Evolutionary conservation across 2,888 invertebrate species (phyloP).

Genomic region (Hypolimnas misippus): DNA sequence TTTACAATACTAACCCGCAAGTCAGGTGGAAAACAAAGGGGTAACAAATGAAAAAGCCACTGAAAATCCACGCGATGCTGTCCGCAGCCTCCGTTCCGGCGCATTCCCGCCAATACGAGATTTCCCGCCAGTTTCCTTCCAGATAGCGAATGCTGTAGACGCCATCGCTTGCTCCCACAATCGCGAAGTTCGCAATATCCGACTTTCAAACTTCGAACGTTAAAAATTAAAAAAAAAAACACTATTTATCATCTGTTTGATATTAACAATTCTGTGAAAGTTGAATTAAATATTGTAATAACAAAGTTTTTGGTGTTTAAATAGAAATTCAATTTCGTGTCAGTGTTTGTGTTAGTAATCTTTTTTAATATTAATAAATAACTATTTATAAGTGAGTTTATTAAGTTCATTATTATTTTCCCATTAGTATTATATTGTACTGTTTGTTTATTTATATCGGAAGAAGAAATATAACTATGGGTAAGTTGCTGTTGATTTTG

Average conservation of each 20-base stretch:
- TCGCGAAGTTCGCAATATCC: slow-evolving; percentile 15
- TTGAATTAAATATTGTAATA: neutral
- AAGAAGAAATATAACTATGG: neutral
- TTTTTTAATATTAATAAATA: neutral
- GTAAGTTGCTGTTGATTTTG: neutral
- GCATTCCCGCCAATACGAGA: slow-evolving; percentile 46
- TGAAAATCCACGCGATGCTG: slow-evolving; percentile 31
- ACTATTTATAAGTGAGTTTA: too few species aligned
- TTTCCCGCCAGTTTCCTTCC: slow-evolving; percentile 62
- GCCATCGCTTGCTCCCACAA: slow-evolving; percentile 32
- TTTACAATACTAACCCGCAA: slow-evolving; percentile 3
- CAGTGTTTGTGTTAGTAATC: neutral
- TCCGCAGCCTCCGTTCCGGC: slow-evolving; percentile 23
- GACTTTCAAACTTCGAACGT: slow-evolving; percentile 14
- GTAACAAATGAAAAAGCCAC: slow-evolving; percentile 15
- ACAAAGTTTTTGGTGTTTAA: slow-evolving; percentile 3
- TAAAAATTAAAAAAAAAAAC: slow-evolving; percentile 2
- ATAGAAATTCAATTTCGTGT: neutral
- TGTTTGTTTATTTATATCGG: neutral
- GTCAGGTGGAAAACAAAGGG: slow-evolving; percentile 20
- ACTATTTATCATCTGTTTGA: slow-evolving; percentile 1
- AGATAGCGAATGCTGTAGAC: slow-evolving; percentile 54
- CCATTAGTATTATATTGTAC: neutral
- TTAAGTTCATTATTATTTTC: too few species aligned
- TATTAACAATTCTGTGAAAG: neutral